Conservation (phyloP, 2,113 vertebrate genomes). For the Glaucidium brasilianum region DNA sequence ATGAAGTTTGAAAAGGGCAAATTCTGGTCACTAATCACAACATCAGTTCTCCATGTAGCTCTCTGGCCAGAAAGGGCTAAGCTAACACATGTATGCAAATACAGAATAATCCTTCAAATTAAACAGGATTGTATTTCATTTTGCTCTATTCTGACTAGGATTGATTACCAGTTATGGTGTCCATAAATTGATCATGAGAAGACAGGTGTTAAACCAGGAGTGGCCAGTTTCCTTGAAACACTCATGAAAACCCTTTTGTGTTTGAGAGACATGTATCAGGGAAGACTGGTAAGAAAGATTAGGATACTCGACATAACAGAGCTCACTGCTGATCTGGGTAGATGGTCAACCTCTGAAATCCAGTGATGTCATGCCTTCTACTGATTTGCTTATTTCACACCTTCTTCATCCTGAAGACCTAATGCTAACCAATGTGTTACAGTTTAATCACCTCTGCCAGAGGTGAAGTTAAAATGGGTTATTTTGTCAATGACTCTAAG, state of each 20-base stretch:
- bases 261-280: neutral
- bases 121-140: neutral
- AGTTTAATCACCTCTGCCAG: neutral
- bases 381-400: neutral
- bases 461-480: neutral
- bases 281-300: neutral
- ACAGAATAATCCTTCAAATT: neutral
- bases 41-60: neutral
- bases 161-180: neutral
- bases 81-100: neutral
- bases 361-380: neutral
- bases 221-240: neutral
- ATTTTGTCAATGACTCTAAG: neutral
- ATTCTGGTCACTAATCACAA: neutral
- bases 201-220: neutral
- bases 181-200: neutral
- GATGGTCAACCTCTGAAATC: neutral
- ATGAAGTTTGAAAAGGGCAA: neutral
- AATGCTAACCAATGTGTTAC: neutral
- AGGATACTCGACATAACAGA: neutral
- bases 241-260: neutral
- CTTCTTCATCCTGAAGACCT: neutral
- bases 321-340: neutral
- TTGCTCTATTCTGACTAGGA: neutral
- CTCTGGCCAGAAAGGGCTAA: neutral